These are phyloP conservation scores for Sitta europaea DNA, from an alignment of 2,113 vertebrate genomes.

Conservation along the genomic window DNA sequence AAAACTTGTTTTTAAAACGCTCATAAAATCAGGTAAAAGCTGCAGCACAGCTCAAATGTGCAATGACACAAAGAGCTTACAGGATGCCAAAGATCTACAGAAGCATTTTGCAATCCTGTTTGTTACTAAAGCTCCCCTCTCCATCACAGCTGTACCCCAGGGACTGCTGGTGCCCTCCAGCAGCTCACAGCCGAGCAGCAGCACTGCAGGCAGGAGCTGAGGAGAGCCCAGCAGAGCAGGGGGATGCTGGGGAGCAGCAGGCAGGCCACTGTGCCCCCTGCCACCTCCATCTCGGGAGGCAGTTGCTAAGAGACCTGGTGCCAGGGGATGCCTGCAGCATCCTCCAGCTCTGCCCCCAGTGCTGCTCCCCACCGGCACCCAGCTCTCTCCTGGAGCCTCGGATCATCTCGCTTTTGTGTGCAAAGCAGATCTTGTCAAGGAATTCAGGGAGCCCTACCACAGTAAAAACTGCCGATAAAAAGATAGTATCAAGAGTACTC, in stretches of 20 bases:
- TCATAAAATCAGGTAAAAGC: neutral
- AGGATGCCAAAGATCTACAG: neutral
- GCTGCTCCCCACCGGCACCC: neutral
- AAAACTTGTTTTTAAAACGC: neutral
- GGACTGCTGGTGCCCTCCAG: neutral
- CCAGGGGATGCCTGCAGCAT: neutral
- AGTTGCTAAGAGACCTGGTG: slow-evolving; percentile 27
- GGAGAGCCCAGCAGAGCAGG: neutral
- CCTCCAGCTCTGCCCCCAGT: neutral
- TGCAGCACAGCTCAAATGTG: neutral
- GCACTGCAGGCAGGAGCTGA: fast-evolving
- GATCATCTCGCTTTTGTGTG: neutral
- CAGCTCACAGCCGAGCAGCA: fast-evolving
- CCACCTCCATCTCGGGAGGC: neutral
- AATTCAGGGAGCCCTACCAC: neutral
- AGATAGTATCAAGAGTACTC: neutral
- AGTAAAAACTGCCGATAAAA: neutral
- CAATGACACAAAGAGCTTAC: fast-evolving
- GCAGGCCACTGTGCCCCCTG: neutral
- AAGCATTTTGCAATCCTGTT: neutral
- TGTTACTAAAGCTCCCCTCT: neutral
- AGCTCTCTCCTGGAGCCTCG: neutral
- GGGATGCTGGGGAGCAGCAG: neutral
- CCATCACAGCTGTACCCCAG: neutral
- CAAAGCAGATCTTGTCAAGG: neutral